Conservation (phyloP, 1,140 invertebrate genomes). For the Drosophila nannoptera region DNA sequence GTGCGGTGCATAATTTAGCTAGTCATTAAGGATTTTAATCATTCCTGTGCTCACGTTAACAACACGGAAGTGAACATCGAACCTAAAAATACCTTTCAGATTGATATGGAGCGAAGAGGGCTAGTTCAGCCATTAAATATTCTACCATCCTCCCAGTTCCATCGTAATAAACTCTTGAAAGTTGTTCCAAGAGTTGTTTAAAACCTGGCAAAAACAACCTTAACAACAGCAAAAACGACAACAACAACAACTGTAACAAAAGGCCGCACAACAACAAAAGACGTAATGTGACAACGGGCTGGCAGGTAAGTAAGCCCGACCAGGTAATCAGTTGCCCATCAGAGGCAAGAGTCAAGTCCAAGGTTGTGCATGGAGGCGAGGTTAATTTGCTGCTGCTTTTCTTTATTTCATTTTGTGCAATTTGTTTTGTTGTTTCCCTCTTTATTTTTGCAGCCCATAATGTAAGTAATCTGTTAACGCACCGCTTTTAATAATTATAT, state of each 20-base stretch:
- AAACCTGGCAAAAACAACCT: constrained; percentile 15
- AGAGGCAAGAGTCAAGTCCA: constrained; percentile 57
- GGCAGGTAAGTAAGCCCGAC: constrained; percentile 8
- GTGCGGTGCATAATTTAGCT: constrained; percentile 29
- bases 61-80: constrained; percentile 55
- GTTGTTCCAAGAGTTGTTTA: constrained; percentile 65
- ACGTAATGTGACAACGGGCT: constrained; percentile 10
- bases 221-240: constrained; percentile 5
- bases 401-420: constrained; percentile 23
- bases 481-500: constrained; percentile 22
- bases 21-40: constrained; percentile 34
- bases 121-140: constrained; percentile 22
- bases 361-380: constrained; percentile 47
- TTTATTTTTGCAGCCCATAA: constrained; percentile 9
- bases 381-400: constrained; percentile 38
- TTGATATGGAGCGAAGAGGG: constrained; percentile 36
- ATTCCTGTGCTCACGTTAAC: constrained; percentile 48
- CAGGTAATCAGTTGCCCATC: constrained; percentile 23
- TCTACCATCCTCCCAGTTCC: constrained; percentile 24
- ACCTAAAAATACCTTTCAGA: constrained; percentile 31
- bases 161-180: constrained; percentile 60
- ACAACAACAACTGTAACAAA: constrained; percentile 9
- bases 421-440: background rate
- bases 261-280: constrained; percentile 20
- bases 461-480: constrained; percentile 29